These are phyloP conservation scores for Porphyrio hochstetteri DNA, from an alignment of 2,113 vertebrate genomes.

Conservation along the genomic window DNA sequence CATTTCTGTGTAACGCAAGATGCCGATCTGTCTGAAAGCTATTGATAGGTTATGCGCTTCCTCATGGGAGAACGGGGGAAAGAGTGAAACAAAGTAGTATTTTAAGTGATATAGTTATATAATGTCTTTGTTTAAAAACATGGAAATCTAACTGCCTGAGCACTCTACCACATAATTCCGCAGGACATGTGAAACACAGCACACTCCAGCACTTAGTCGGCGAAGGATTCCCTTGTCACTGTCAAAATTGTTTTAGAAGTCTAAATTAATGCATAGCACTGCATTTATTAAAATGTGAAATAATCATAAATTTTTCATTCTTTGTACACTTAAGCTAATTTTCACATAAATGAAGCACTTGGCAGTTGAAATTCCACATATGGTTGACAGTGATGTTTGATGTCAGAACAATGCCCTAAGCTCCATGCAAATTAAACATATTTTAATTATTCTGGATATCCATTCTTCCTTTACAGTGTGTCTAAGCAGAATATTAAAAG, in stretches of 20 bases:
- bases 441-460: conserved; percentile 83
- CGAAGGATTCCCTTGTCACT: conserved; percentile 71
- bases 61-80: not conserved
- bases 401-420: conserved; percentile 86
- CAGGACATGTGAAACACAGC: conserved; percentile 36
- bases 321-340: conserved; percentile 90
- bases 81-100: not conserved
- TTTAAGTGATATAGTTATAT: conserved; percentile 50
- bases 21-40: not conserved
- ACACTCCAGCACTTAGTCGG: conserved; percentile 35
- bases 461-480: conserved; percentile 63
- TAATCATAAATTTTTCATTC: conserved; percentile 92
- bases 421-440: conserved; percentile 81
- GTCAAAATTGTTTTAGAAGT: conserved; percentile 80
- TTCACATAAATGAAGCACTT: conserved; percentile 87
- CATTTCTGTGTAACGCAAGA: not conserved
- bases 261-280: conserved; percentile 89
- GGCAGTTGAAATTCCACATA: conserved; percentile 81
- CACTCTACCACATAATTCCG: not conserved
- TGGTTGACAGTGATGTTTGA: conserved; percentile 86
- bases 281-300: conserved; percentile 89
- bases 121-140: conserved; percentile 68
- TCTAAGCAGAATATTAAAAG: conserved; percentile 67
- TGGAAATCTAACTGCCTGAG: conserved; percentile 42
- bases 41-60: not conserved